Conservation (phyloP, 2,113 vertebrate genomes). For the Sturnira hondurensis region DNA sequence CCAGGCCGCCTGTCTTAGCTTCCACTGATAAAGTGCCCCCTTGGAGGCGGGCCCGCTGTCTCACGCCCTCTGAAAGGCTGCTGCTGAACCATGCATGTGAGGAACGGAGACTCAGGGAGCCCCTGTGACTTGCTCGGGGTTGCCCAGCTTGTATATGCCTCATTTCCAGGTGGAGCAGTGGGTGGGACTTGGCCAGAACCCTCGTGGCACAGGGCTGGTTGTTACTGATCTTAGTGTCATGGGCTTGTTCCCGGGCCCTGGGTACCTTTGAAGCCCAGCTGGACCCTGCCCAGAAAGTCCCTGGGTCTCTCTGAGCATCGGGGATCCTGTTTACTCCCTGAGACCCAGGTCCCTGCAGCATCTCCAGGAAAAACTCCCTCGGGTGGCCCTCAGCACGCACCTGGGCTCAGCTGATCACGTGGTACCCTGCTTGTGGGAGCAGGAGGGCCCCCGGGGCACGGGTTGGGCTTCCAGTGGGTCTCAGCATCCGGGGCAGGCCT, state of each 20-base stretch:
- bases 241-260: not conserved
- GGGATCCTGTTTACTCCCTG: not conserved
- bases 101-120: accelerated
- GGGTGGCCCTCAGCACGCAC: accelerated
- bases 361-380: accelerated
- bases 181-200: not conserved
- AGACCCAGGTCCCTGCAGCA: accelerated
- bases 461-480: accelerated
- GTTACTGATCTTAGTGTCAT: accelerated
- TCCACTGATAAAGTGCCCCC: accelerated
- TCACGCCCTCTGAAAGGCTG: accelerated
- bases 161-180: not conserved
- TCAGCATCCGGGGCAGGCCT: not conserved
- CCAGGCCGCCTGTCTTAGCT: accelerated
- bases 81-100: not conserved
- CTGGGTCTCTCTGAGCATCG: accelerated
- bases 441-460: accelerated
- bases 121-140: accelerated
- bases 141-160: accelerated
- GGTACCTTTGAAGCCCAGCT: not conserved
- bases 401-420: accelerated
- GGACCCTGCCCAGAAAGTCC: not conserved
- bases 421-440: accelerated
- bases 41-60: accelerated
- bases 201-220: accelerated